Evolutionary conservation across 1,140 invertebrate species (phyloP).

Genomic region (Paraescarpia echinospica): DNA sequence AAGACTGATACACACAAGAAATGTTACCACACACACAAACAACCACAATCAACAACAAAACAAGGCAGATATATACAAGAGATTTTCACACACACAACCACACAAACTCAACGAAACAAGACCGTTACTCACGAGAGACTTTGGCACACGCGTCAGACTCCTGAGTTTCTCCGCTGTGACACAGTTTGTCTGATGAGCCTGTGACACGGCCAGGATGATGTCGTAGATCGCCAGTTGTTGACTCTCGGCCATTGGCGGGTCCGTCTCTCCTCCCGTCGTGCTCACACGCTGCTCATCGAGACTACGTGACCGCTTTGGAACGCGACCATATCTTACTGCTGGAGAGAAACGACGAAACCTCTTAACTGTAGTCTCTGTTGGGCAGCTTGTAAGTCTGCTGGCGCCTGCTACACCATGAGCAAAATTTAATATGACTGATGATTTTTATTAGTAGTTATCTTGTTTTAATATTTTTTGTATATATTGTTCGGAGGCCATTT

Average conservation of each 20-base stretch:
- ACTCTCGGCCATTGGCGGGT: slow-evolving; percentile 47
- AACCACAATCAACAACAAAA: too few species aligned
- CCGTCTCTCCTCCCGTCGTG: slow-evolving; percentile 46
- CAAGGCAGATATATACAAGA: background rate
- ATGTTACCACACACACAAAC: too few species aligned
- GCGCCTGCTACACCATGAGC: background rate
- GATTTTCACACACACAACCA: slow-evolving; percentile 1
- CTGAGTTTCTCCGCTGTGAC: slow-evolving; percentile 82
- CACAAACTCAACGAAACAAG: background rate
- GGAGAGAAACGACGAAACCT: slow-evolving; percentile 35
- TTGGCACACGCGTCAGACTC: slow-evolving; percentile 67
- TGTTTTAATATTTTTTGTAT: background rate
- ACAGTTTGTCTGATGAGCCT: slow-evolving; percentile 87
- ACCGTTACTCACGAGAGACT: slow-evolving; percentile 18
- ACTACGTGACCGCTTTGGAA: slow-evolving; percentile 89
- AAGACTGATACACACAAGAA: too few species aligned
- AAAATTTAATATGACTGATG: background rate
- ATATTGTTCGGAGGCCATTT: too few species aligned
- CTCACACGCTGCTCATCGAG: slow-evolving; percentile 62
- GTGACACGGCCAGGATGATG: slow-evolving; percentile 82
- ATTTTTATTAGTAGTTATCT: background rate
- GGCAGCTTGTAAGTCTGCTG: background rate
- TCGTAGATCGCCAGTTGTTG: slow-evolving; percentile 74
- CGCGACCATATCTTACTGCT: slow-evolving; percentile 94
- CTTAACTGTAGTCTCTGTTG: slow-evolving; percentile 12